Evolutionary conservation across 2,888 invertebrate species (phyloP), one percentile per base, ranked within the genome.

Genomic region (Mesopsocus fuscifrons): DNA sequence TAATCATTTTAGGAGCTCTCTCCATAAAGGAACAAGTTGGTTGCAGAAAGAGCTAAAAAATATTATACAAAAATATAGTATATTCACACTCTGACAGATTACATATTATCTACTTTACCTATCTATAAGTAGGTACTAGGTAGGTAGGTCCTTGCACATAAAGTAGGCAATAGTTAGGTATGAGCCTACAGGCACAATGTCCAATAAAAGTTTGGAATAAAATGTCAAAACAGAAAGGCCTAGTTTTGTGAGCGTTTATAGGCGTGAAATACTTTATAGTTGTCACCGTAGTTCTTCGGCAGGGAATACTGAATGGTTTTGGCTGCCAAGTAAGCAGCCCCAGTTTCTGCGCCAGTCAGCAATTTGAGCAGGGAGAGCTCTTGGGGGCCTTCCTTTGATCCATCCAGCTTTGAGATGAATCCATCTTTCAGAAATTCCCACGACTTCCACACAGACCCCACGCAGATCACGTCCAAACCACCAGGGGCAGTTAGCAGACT

Each of bases 371-470:
- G 61, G 3, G 69, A 67, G 16, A 81, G 55, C 52, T 73, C 68
- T 3, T 63, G 54, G 23, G 42, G 22, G 13, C 43, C 43, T 1
- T 44, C 59, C 41, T 61, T 52, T 31, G 64, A 59, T 6, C 59
- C 52, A 3, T 62, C 54, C 3, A 82, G 57, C 47, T 69, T 68
- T 2, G 60, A 53, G 2, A 74, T 54, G 50, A 85, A 77, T 1
- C 85, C 88, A 2, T 72, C 64, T 53, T 76, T 68, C 47, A 97
- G 57, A 20, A 80, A 67, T 3, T 74, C 64, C 91, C 92, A 97
- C 56, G 92, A 92, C 48, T 82, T 72, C 85, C 89, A 97, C 1
- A 97, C 91, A 0, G 91, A 91, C 1, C 95, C 95, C 0, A 94
- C 87, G 57, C 92, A 94, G 0, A 91, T 76, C 0, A 95, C 71